Conservation (phyloP, 2,888 invertebrate genomes). For the Ephialtes manifestator region DNA sequence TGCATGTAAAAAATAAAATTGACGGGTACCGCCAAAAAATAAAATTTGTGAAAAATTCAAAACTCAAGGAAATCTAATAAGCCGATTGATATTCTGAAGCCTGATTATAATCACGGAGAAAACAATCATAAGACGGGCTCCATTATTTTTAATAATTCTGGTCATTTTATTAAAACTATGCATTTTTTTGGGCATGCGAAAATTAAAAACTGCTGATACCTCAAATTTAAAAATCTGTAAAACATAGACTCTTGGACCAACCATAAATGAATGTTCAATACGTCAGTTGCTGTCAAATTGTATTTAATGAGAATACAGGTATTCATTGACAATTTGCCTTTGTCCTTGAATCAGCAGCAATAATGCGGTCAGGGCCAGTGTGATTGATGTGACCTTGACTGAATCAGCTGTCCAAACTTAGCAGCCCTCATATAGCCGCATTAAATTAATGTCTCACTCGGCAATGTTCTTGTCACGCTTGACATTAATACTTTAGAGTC, state of each 20-base stretch:
- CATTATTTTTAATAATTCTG: too few relatives aligned
- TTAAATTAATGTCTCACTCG: slow-evolving; percentile 9
- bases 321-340: neutral
- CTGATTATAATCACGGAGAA: too few relatives aligned
- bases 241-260: too few relatives aligned
- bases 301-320: too few relatives aligned
- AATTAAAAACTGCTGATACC: too few relatives aligned
- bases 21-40: neutral
- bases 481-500: slow-evolving; percentile 24
- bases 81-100: too few relatives aligned
- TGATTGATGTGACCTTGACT: slow-evolving; percentile 43
- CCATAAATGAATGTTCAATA: too few relatives aligned
- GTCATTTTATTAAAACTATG: too few relatives aligned
- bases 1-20: neutral
- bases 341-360: slow-evolving; percentile 6
- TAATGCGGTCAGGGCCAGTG: neutral
- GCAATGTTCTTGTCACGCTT: slow-evolving; percentile 28
- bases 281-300: neutral
- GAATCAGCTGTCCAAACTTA: slow-evolving; percentile 30
- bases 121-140: too few relatives aligned
- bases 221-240: too few relatives aligned
- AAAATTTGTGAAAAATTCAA: neutral
- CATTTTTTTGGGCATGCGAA: too few relatives aligned
- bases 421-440: slow-evolving; percentile 13
- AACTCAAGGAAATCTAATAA: too few relatives aligned